Evolutionary conservation across 2,113 vertebrate genomes (phyloP).

Genomic region (Sminthopsis crassicaudata): DNA sequence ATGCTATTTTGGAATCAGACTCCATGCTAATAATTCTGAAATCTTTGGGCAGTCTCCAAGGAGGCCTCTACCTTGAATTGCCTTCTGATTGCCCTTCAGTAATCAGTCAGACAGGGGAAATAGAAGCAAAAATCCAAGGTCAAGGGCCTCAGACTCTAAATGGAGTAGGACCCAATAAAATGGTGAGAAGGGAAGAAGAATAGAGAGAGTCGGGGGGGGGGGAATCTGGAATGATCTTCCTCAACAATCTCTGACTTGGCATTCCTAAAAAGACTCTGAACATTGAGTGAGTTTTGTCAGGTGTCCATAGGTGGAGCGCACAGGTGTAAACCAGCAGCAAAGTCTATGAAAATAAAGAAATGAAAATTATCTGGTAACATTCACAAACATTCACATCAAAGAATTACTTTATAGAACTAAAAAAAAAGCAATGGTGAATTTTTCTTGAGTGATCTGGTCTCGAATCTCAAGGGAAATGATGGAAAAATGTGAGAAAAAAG

Average conservation of each 20-base stretch:
- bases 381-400: background rate
- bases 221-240: background rate
- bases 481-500: background rate
- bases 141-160: background rate
- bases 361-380: background rate
- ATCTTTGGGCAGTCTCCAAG: conserved; percentile 70
- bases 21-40: conserved; percentile 72
- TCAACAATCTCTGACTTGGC: background rate
- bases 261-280: fast-evolving
- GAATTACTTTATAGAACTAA: background rate
- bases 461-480: background rate
- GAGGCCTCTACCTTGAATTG: conserved; percentile 47
- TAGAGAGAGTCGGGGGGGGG: background rate
- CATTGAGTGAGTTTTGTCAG: background rate
- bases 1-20: conserved; percentile 82
- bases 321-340: background rate
- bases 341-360: background rate
- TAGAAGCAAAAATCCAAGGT: background rate
- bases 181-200: background rate
- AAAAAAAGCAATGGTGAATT: background rate
- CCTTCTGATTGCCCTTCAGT: conserved; percentile 49
- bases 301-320: too few species aligned
- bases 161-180: conserved; percentile 39
- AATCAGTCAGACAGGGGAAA: conserved; percentile 42
- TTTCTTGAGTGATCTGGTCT: background rate